phyloP scores from a whole-genome alignment of 2,888 invertebrate genomes.

The Cryptus armator region DNA sequence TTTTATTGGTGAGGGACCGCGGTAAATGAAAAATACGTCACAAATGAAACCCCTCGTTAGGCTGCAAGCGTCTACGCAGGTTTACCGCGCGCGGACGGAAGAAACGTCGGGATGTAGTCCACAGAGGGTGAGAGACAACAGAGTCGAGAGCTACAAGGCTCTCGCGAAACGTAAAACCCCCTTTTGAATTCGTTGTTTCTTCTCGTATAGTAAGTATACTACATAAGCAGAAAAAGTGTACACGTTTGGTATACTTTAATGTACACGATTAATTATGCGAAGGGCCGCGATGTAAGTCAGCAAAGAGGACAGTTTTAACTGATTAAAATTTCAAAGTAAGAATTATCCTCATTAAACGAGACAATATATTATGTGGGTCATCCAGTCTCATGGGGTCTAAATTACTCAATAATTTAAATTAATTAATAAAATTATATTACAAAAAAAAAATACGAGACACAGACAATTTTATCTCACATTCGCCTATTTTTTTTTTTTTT shows the following conservation, averaged over 20 bases:
- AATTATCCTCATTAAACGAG: not conserved
- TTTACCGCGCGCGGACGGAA: slow-evolving; percentile 14
- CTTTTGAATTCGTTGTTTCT: not conserved
- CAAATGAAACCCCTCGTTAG: slow-evolving; percentile 59
- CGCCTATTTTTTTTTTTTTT: no score
- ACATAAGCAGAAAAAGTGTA: not conserved
- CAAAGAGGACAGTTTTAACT: not conserved
- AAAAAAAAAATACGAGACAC: no score
- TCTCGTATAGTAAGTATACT: not conserved
- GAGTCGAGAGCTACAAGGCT: not conserved
- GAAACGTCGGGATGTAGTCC: not conserved
- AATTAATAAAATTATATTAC: no score
- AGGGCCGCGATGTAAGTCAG: not conserved
- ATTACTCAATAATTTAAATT: not conserved
- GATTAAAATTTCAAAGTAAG: not conserved
- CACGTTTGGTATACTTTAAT: not conserved
- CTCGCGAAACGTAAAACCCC: not conserved
- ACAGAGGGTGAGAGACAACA: not conserved
- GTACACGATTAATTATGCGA: not conserved
- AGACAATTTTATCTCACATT: no score
- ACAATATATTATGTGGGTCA: no score
- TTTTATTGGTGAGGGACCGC: no score
- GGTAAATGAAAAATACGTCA: no score
- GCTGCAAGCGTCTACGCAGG: slow-evolving; percentile 5
- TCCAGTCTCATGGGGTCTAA: no score